Evolutionary conservation across 2,888 invertebrate genomes (phyloP), one percentile per base, ranked within the genome.

Genomic region (Drymonia ruficornis): DNA sequence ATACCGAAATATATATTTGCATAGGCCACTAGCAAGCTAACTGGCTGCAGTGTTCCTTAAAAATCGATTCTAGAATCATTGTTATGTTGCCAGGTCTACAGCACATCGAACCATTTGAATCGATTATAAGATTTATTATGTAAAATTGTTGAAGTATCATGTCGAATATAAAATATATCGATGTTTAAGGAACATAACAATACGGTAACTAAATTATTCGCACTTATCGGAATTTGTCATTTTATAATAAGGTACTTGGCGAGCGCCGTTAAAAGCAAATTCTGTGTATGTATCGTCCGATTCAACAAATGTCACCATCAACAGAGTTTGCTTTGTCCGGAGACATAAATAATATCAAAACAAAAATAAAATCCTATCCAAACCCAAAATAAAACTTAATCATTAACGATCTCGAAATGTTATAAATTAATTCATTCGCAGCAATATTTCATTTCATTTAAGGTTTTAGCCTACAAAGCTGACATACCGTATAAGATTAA

Each of bases 361-460:
- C 76, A 78, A 66, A 76, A 77, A 75, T 70, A 72, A 76, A 78
- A 73, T 72, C 63, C 68, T 78, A 79, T 77, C 4, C 70, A 82
- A 83, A 80, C 69, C 68, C 74, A 79, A 81, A 76, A 66, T 80
- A 78, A 78, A 81, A 83, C 80, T 78, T 81, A 83, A 83, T 80
- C 69, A 72, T 74, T 76, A 81, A 78, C 72, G 67, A 78, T 70
- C 65, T 67, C 68, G 74, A 76, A 78, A 69, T 65, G 63, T 63
- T 72, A 76, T 74, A 81, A 87, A 84, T 85, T 85, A 87, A 83
- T 86, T 85, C 78, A 84, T 85, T 81, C 59, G 56, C 61, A 63
- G 74, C 61, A 62, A 74, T 69, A 79, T 78, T 83, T 78, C 63
- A 83, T 76, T 87, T 80, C 67, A 82, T 80, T 73, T 55, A 58